phyloP scores from a whole-genome alignment of 2,888 invertebrate genomes.

The Drosophila robusta region DNA sequence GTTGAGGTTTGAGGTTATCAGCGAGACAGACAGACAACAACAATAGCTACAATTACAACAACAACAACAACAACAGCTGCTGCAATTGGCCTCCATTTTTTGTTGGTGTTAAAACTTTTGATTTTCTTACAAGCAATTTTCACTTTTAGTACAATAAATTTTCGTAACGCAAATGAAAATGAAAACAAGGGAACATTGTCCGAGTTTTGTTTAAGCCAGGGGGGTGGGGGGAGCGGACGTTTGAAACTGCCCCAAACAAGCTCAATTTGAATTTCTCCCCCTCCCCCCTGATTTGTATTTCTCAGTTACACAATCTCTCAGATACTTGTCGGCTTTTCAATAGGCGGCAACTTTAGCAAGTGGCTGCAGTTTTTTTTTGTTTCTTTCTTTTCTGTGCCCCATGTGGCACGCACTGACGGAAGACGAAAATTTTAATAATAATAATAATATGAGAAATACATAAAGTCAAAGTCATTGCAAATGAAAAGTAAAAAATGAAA shows the following conservation, averaged over 20 bases:
- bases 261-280: constrained; percentile 1
- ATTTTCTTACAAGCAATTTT: constrained; percentile 66
- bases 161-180: constrained; percentile 56
- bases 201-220: background rate
- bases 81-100: constrained; percentile 13
- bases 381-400: background rate
- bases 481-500: constrained; percentile 44
- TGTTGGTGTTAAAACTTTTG: constrained; percentile 14
- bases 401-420: constrained; percentile 60
- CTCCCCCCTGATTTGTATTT: background rate
- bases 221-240: background rate
- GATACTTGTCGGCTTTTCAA: constrained; percentile 19
- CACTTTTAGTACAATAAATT: constrained; percentile 78
- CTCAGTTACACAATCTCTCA: constrained; percentile 54
- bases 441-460: constrained; percentile 1
- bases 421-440: constrained; percentile 24
- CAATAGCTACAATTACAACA: constrained; percentile 11
- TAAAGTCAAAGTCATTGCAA: constrained; percentile 62
- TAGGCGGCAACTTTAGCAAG: constrained; percentile 31
- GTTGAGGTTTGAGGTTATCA: constrained; percentile 52
- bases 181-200: constrained; percentile 62
- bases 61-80: constrained; percentile 8
- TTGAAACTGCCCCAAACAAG: constrained; percentile 4
- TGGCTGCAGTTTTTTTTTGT: constrained; percentile 29
- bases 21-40: constrained; percentile 6